phyloP scores from a whole-genome alignment of 35 echinoderm and acorn worm genomes.

The Strongylocentrotus purpuratus region DNA sequence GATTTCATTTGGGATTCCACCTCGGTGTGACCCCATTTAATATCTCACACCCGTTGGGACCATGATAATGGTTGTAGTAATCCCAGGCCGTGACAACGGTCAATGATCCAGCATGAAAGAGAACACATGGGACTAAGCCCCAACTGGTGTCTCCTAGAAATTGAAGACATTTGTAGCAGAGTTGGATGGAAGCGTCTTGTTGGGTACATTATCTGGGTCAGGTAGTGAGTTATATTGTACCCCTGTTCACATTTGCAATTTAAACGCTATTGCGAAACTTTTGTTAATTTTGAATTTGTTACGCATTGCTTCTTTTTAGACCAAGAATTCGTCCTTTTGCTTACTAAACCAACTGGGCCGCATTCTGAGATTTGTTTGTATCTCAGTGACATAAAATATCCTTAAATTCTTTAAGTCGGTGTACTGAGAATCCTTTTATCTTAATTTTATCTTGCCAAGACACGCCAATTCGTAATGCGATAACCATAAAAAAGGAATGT shows the following conservation, averaged over 20 bases:
- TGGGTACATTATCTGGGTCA: neutral
- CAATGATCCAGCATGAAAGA: constrained; percentile 10
- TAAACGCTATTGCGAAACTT: neutral
- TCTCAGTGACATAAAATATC: too few relatives aligned
- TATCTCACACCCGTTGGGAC: constrained; percentile 7
- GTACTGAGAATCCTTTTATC: too few relatives aligned
- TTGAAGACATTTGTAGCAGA: constrained; percentile 3
- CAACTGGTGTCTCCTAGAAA: neutral
- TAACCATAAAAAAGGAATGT: too few relatives aligned
- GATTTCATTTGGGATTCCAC: constrained; percentile 10
- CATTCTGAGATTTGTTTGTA: too few relatives aligned
- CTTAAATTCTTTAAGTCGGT: too few relatives aligned
- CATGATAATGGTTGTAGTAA: neutral
- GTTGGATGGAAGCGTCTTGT: neutral
- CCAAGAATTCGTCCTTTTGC: too few relatives aligned
- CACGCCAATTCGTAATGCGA: too few relatives aligned
- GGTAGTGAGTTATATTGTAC: neutral
- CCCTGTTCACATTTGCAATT: neutral
- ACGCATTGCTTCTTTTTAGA: too few relatives aligned
- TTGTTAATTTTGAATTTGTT: too few relatives aligned
- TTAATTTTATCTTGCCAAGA: too few relatives aligned
- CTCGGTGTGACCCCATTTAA: constrained; percentile 8
- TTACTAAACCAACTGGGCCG: too few relatives aligned
- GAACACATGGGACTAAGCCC: neutral
- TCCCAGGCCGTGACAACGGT: constrained; percentile 6